Percentiles rank a stretch among this genome's conserved stretches.
These are phyloP conservation scores for Euwallacea fornicatus DNA, from an alignment of 1,140 invertebrate species.

Conservation along the genomic window DNA sequence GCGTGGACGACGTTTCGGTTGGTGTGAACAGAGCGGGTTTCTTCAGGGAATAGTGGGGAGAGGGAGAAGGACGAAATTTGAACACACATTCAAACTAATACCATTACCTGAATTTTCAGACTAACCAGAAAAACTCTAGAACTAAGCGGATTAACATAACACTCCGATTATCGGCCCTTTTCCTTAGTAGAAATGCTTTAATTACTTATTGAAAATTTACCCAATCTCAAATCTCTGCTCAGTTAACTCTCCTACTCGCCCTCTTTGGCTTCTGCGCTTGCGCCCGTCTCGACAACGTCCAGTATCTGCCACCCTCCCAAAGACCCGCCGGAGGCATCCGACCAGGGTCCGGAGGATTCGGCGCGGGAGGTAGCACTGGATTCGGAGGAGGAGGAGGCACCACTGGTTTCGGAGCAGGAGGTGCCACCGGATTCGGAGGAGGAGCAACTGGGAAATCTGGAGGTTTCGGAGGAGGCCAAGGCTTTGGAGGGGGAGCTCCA, in stretches of 20 bases:
- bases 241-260: constrained; percentile 22
- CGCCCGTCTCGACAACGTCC: constrained; percentile 35
- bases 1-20: too few relatives aligned
- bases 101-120: too few relatives aligned
- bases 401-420: constrained; percentile 1
- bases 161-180: neutral
- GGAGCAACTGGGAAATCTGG: neutral
- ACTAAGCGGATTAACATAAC: too few relatives aligned
- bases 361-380: constrained; percentile 22
- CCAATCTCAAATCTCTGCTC: neutral
- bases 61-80: too few relatives aligned
- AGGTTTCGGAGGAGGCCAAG: neutral
- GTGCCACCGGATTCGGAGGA: neutral
- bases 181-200: neutral
- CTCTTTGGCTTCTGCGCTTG: constrained; percentile 34
- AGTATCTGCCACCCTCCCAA: constrained; percentile 35
- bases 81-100: too few relatives aligned
- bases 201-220: neutral
- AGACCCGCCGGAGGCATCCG: constrained; percentile 21
- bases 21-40: too few relatives aligned
- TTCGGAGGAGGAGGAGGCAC: constrained; percentile 3
- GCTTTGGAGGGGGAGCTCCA: neutral
- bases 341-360: constrained; percentile 23
- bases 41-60: too few relatives aligned
- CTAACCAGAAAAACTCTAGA: too few relatives aligned